A percentile compares a stretch with the other conserved stretches of the same genome.
Conservation (phyloP, 2,888 invertebrate species). For the Philonicus albiceps region DNA sequence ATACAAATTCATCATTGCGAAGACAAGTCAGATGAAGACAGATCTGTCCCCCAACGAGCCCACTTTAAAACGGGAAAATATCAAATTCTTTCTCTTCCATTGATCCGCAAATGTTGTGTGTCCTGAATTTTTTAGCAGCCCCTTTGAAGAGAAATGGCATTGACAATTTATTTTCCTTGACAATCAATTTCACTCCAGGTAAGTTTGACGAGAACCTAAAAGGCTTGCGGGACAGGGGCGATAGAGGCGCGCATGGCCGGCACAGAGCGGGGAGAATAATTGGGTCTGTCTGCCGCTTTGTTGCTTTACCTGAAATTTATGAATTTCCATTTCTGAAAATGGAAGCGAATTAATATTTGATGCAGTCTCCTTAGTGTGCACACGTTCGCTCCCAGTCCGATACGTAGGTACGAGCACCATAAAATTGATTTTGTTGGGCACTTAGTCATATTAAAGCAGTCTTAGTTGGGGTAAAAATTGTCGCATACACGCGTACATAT, state of each 20-base stretch:
- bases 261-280: background rate
- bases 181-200: constrained; percentile 17
- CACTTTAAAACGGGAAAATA: background rate
- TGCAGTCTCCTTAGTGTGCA: background rate
- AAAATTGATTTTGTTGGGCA: background rate
- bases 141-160: constrained; percentile 9
- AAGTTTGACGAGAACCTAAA: background rate
- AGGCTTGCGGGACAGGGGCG: background rate
- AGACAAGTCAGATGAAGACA: background rate
- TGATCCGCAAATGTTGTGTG: background rate
- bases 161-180: constrained; percentile 4
- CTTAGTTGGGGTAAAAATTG: background rate
- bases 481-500: background rate
- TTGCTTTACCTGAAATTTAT: background rate
- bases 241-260: background rate
- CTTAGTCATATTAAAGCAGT: background rate
- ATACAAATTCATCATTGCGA: background rate
- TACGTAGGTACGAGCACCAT: background rate
- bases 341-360: background rate
- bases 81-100: background rate
- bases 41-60: background rate
- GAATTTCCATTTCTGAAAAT: background rate
- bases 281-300: background rate
- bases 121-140: background rate
- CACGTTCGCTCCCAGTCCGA: background rate